Percentiles rank a stretch among this genome's conserved stretches.
Conservation (phyloP, 2,797 vertebrate genomes). For the Salarias fasciatus region DNA sequence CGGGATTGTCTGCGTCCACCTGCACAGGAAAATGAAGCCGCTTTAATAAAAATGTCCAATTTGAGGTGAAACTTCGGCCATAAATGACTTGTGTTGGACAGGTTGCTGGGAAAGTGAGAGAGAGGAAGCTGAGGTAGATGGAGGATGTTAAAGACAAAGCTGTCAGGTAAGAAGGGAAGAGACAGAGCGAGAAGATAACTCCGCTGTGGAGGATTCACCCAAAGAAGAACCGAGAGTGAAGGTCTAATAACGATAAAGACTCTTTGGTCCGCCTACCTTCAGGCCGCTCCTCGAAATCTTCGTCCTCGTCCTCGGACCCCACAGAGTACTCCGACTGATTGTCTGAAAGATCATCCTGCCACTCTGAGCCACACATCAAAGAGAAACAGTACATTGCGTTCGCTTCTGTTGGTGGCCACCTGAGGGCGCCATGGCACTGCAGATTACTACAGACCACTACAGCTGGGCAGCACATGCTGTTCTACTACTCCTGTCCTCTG, state of each 20-base stretch:
- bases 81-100: no score
- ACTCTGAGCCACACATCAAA: slow-evolving; percentile 89
- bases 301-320: slow-evolving; percentile 98
- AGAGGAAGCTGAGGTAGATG: no score
- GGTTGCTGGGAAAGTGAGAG: no score
- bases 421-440: slow-evolving; percentile 76
- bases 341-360: slow-evolving; percentile 98
- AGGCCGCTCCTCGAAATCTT: slow-evolving; percentile 97
- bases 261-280: slow-evolving; percentile 82
- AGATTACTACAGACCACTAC: slow-evolving; percentile 75
- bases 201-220: no score
- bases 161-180: no score
- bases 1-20: slow-evolving; percentile 95
- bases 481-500: slow-evolving; percentile 34
- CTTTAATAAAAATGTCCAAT: no score
- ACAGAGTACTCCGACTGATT: slow-evolving; percentile 99
- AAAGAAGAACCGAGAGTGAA: no score
- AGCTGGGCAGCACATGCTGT: slow-evolving; percentile 7
- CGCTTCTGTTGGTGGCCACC: slow-evolving; percentile 76
- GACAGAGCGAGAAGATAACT: no score
- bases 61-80: no score
- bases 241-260: no score
- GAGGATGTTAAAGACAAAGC: no score
- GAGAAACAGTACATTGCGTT: slow-evolving; percentile 81
- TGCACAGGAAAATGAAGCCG: slow-evolving; percentile 40